Conservation (phyloP, 2,113 vertebrate species). For the Morone chrysops region DNA sequence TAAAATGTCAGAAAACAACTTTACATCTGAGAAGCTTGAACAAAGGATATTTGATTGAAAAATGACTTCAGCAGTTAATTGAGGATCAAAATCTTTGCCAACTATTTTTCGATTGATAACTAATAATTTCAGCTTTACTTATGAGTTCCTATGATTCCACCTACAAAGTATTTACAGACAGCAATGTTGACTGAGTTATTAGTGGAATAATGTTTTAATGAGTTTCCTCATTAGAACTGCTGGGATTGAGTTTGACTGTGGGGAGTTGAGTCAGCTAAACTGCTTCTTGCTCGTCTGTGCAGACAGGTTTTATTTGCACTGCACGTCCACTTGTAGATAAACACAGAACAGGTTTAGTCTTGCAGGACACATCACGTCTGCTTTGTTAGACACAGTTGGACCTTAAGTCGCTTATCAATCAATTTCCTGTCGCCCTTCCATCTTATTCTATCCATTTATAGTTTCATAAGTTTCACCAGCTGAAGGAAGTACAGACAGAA, state of each 20-base stretch:
- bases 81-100: too few species aligned
- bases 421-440: slow-evolving; percentile 9
- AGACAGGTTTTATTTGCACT: slow-evolving; percentile 14
- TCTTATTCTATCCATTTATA: background rate
- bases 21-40: too few species aligned
- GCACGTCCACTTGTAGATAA: slow-evolving; percentile 2
- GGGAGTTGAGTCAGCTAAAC: slow-evolving; percentile 55
- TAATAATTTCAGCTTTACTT: background rate
- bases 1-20: background rate
- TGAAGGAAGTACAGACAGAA: slow-evolving; percentile 14
- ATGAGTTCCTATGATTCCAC: background rate
- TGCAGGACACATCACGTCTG: slow-evolving; percentile 19
- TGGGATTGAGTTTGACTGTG: slow-evolving; percentile 9
- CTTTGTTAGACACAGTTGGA: slow-evolving; percentile 8
- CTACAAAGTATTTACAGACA: background rate
- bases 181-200: background rate
- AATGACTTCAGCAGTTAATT: background rate
- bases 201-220: slow-evolving; percentile 38
- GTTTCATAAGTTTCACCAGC: slow-evolving; percentile 12
- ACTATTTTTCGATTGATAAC: background rate
- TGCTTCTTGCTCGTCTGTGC: slow-evolving; percentile 7
- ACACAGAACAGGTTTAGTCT: slow-evolving; percentile 11
- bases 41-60: background rate
- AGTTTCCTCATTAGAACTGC: slow-evolving; percentile 48
- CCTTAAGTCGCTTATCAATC: slow-evolving; percentile 6